Evolutionary conservation across 2,797 vertebrate species (phyloP), one percentile per base, ranked within the genome.

Genomic region (Acrossocheilus wenchowensis): DNA sequence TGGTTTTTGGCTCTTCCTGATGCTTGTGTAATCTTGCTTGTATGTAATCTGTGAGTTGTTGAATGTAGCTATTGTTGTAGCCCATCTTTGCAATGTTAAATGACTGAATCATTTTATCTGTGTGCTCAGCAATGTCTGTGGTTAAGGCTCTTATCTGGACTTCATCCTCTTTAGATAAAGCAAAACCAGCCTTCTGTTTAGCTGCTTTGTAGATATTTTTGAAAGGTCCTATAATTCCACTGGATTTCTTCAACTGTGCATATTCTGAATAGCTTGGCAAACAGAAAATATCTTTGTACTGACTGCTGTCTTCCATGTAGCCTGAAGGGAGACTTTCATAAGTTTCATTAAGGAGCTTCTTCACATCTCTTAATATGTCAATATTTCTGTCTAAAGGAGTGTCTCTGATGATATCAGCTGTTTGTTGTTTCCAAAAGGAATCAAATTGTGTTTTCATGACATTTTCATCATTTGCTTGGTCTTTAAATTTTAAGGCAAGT

Each of bases 401-500:
- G 7, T 81, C 79, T 23, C 12, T 14, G 23, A 48, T 43, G 54
- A 88, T 23, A 3, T 3, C 15, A 81, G 23, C 43, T 17, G 43
- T 88, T 82, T 84, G 86, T 23, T 5, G 36, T 39, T n/a, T 19
- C 71, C 88, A 90, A 68, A 87, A 26, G 5, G 1, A 30, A 23
- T 89, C 72, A 83, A 90, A 89, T 23, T 89, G 45, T 1, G 87
- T 68, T 64, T 81, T 34, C 71, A 48, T 73, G 23, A 73, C 1
- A 73, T 68, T 91, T 52, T 93, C 91, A 50, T 82, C 87, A 17
- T 87, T 5, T 73, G 83, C 1, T 30, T 87, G 83, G 19, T 45
- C 79, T 60, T 91, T 92, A 57, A 93, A 19, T 21, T 17, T 30
- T 52, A 90, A 86, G 21, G 93, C 91, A 78, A 92, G 74, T 0